Evolutionary conservation across 2,888 invertebrate species (phyloP), one percentile per base, ranked within the genome.

Genomic region (Drosophila demipolita): DNA sequence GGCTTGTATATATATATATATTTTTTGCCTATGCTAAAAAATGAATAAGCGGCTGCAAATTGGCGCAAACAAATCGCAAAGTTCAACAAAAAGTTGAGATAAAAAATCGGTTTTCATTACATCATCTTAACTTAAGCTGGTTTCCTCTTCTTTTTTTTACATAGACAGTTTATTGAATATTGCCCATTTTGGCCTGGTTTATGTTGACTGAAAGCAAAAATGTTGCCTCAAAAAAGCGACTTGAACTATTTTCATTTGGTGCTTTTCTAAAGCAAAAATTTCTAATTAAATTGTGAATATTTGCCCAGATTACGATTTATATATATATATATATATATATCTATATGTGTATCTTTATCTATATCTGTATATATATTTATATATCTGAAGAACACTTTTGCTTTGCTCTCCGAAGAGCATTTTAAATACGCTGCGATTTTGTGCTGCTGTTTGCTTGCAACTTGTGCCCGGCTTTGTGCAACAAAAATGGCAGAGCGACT

Each of bases 401-500:
- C 45, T 7, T 15, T 8, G 45, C 45, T 23, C 15, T 8, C 23
- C 8, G 23, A 45, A 15, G 45, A 23, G 45, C 45, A 45, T 23
- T 23, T 45, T 20, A 45, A 45, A 45, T 23, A 45, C 7, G 23
- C 45, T 15, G 45, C 45, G 20, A 45, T 45, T 45, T 23, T 40
- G 9, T 40, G 40, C 45, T 8, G 17, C 12, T 45, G 33, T 29
- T 35, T n/a, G 17, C 5, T 52, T 55, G 23, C 20, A 33, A 40
- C 36, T 52, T 36, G 23, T 9, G n/a, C 2, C 5, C n/a, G 6
- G 42, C 42, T 23, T 32, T 48, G 48, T 48, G 72, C 33, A 53
- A 66, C 50, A 63, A 48, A 48, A 53, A 32, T 33, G 32, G 49
- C 50, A 65, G 33, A 36, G 15, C 26, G 17, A 52, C 15, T 23